phyloP scores from a whole-genome alignment of 2,113 vertebrate species.

The Chaenocephalus aceratus region DNA sequence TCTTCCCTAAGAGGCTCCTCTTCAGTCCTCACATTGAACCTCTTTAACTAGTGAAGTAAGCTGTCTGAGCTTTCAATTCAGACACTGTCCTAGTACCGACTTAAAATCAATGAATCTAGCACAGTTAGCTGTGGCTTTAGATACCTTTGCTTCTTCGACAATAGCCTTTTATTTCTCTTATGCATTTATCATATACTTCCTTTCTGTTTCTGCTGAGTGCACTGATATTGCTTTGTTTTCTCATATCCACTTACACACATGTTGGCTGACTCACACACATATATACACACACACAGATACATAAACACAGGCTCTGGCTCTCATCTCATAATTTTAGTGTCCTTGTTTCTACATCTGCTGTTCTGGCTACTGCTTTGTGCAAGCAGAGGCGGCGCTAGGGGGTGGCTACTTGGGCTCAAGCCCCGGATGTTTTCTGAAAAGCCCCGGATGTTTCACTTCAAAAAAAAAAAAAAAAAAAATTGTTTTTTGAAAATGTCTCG shows the following conservation, averaged over 20 bases:
- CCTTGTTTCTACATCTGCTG: constrained; percentile 17
- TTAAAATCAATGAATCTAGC: constrained; percentile 22
- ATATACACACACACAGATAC: background rate
- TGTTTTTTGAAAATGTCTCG: no score
- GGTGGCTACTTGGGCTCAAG: no score
- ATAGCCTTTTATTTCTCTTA: background rate
- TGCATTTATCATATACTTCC: constrained; percentile 5
- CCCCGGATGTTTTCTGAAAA: no score
- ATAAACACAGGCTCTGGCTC: constrained; percentile 11
- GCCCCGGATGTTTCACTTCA: no score
- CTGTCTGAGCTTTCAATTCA: constrained; percentile 2
- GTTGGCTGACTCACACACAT: background rate
- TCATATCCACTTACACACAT: background rate
- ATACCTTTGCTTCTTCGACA: background rate
- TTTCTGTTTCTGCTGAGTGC: constrained; percentile 19
- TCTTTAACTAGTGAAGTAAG: constrained; percentile 1
- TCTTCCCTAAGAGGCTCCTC: background rate
- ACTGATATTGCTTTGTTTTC: constrained; percentile 10
- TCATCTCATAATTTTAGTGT: constrained; percentile 25
- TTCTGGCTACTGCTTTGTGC: constrained; percentile 12
- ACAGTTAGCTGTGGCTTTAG: background rate
- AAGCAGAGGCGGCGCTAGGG: no score
- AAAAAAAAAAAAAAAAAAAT: no score
- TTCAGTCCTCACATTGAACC: background rate
- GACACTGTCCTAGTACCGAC: constrained; percentile 15